Base-by-base conservation (phyloP, 1,140 invertebrate genomes). In the Nephila pilipes region DNA sequence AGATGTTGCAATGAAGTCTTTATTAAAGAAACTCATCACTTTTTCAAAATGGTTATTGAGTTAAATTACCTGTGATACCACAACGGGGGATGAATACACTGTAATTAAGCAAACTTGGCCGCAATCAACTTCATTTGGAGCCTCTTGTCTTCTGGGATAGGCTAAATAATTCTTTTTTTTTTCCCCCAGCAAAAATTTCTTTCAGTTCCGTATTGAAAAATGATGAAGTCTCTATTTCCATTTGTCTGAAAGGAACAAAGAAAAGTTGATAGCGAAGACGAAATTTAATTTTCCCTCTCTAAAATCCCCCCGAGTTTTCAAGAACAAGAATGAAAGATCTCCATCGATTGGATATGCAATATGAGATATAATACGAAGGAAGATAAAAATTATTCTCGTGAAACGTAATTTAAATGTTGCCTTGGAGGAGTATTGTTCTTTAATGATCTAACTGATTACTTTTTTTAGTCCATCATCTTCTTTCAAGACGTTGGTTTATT, bases 401-500 rank as follows among this genome's bases (percentile, higher is more conserved):
- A 25, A 46, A 54, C 79, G 36, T 81, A 46, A 46, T 81, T 81
- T 81, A 46, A 79, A 54, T 22, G 38, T 54, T 22, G 79, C 79
- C 79, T 81, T 81, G 18, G 8, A 54, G 46, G 20, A 81, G 65
- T 22, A 38, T 80, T 54, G 2, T 54, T 20, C 79, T 80, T 80
- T 80, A 80, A 54, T 22, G 79, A 80, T 80, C 79, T 22, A 80
- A 80, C 79, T 80, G 79, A 80, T 80, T 80, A 80, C 16, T 8
- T 80, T 80, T 80, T 79, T 79, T 32, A 10, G 10, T 16, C 25
- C 63, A 12, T 29, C 63, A 69, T 69, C 25, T 2, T 3, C 63
- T 69, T 29, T 69, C 10, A 29, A 58, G 57, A 12, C 6, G 57
- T 14, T 32, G 63, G 63, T 69, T 69, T 32, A 69, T 69, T 69